Percentiles rank a stretch among this genome's conserved stretches.
These are phyloP conservation scores for Hydrocynus forskahlii DNA, from an alignment of 2,797 vertebrate species.

Conservation along the genomic window DNA sequence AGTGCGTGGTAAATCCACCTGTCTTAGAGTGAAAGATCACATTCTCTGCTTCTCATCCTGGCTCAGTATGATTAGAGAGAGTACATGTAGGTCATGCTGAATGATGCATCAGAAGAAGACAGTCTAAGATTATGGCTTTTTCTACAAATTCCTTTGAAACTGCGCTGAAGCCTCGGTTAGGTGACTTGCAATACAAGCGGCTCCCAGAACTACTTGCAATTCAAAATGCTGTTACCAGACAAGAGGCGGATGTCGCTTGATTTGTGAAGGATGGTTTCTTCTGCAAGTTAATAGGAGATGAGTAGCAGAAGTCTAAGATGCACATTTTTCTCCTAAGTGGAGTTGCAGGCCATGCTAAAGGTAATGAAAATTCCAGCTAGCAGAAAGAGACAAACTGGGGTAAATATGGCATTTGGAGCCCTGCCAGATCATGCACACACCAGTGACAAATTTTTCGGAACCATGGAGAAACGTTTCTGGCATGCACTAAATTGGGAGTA, in stretches of 20 bases:
- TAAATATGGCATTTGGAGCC: slow-evolving; percentile 21
- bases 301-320: neutral
- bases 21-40: slow-evolving; percentile 43
- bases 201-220: slow-evolving; percentile 26
- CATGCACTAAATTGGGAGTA: slow-evolving; percentile 15
- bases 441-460: slow-evolving; percentile 11
- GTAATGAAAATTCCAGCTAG: slow-evolving; percentile 15
- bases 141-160: slow-evolving; percentile 45
- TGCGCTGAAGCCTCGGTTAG: slow-evolving; percentile 33
- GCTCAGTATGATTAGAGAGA: slow-evolving; percentile 50
- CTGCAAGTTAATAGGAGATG: neutral
- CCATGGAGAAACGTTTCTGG: slow-evolving; percentile 6
- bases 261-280: neutral
- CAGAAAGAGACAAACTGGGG: slow-evolving; percentile 6
- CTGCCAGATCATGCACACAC: neutral
- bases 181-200: slow-evolving; percentile 44
- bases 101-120: slow-evolving; percentile 42
- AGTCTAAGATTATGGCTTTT: slow-evolving; percentile 46
- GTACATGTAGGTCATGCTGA: slow-evolving; percentile 37
- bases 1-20: slow-evolving; percentile 39
- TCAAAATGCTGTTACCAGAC: slow-evolving; percentile 23
- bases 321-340: neutral
- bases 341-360: neutral
- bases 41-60: slow-evolving; percentile 44
- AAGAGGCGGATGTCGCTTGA: neutral